Evolutionary conservation across 1,140 invertebrate genomes (phyloP), one percentile per base, ranked within the genome.

Genomic region (Lysiphlebus fabarum): DNA sequence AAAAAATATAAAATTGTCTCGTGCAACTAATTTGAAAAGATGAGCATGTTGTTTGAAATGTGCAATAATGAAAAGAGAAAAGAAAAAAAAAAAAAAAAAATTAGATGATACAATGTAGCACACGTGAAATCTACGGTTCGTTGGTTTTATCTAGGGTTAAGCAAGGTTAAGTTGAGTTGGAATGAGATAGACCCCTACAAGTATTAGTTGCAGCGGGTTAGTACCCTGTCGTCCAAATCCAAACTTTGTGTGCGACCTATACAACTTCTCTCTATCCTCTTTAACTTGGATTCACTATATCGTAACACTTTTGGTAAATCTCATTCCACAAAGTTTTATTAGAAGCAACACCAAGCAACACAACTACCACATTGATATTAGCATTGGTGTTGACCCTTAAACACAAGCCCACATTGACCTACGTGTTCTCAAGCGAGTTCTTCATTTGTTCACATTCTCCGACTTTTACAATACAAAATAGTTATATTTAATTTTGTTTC

Each of bases 101-200:
- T 2, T 26, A 26, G 17, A 26, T 26, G 17, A 4, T 26, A 4
- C 17, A 26, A 26, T 1, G 17, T 26, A 26, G 17, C 17, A 26
- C 17, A 26, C 17, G 17, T 64, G 59, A 62, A 44, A 36, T 62
- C 60, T 61, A 65, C 48, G 62, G 64, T 63, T 64, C 63, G 62
- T 64, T 66, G 64, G 64, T 68, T 65, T 71, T 70, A 71, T 71
- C 69, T 69, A 64, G 65, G 63, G 58, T 62, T 68, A 70, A 69
- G 67, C 65, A 65, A 64, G 61, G 61, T 63, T 59, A 58, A 62
- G 63, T 70, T 70, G 64, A 65, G 68, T 65, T 66, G 67, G 64
- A 4, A 68, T 62, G 64, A 62, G 57, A 66, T 26, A 26, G 17
- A 26, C 17, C 63, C 68, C 58, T 17, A 49, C 58, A 38, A 56